Evolutionary conservation across 1,140 invertebrate species (phyloP).

Genomic region (Zaprionus capensis): DNA sequence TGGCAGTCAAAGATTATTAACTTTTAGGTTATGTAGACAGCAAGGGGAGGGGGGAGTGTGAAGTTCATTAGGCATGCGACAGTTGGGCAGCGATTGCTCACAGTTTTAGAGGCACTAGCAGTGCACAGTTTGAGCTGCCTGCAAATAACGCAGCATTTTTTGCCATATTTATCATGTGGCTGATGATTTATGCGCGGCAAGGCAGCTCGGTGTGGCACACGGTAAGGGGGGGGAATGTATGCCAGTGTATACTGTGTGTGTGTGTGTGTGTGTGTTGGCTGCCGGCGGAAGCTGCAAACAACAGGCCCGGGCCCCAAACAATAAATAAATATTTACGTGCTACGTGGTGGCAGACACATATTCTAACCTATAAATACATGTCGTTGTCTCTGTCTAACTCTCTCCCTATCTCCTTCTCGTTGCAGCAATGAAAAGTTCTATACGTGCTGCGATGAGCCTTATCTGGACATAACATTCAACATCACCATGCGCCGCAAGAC

Average conservation of each 20-base stretch:
- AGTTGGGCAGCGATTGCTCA: background rate
- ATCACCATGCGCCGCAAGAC: slow-evolving; percentile 99
- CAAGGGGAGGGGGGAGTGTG: slow-evolving; percentile 20
- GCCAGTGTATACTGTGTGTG: slow-evolving; percentile 22
- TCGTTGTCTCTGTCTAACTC: background rate
- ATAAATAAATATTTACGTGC: slow-evolving; percentile 62
- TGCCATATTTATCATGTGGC: slow-evolving; percentile 62
- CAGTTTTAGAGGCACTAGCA: slow-evolving; percentile 37
- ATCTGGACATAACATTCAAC: slow-evolving; percentile 99
- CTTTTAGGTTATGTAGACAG: slow-evolving; percentile 69
- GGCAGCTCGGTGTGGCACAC: background rate
- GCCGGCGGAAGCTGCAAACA: slow-evolving; percentile 43
- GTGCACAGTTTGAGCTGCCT: slow-evolving; percentile 21
- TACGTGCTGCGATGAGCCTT: slow-evolving; percentile 98
- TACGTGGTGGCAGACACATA: slow-evolving; percentile 24
- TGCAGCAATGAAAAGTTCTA: slow-evolving; percentile 96
- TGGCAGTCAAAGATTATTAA: slow-evolving; percentile 65
- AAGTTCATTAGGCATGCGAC: slow-evolving; percentile 41
- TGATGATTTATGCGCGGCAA: slow-evolving; percentile 61
- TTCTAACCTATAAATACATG: slow-evolving; percentile 33
- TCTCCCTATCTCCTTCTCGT: slow-evolving; percentile 31
- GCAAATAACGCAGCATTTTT: slow-evolving; percentile 61
- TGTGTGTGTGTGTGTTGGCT: slow-evolving; percentile 27
- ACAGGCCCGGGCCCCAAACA: slow-evolving; percentile 31
- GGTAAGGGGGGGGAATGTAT: slow-evolving; percentile 13